Evolutionary conservation across 2,797 vertebrate species (phyloP).

Genomic region (Cygnus olor): DNA sequence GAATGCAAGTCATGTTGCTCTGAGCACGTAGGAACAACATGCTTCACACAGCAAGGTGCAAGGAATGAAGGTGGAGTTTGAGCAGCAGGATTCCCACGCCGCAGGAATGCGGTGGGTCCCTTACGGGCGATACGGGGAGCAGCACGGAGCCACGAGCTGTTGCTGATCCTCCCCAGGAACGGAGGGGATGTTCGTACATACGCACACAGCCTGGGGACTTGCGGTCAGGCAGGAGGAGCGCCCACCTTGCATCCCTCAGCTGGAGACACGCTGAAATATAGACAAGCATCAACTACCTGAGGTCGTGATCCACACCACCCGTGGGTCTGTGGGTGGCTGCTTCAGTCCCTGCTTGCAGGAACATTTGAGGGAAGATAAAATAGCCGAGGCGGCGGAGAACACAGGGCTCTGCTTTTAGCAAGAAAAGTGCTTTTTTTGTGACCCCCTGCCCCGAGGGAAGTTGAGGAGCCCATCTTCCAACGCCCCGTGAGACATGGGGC

Average conservation of each 20-base stretch:
- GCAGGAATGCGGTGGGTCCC: neutral
- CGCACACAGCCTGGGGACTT: too few species aligned
- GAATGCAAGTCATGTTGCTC: neutral
- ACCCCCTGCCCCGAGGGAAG: neutral
- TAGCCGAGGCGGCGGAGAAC: too few species aligned
- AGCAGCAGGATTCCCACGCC: neutral
- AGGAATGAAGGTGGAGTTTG: neutral
- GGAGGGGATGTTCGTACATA: fast-evolving
- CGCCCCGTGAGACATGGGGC: neutral
- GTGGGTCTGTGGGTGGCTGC: fast-evolving
- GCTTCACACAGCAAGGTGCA: neutral
- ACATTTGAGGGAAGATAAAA: neutral
- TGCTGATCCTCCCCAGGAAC: neutral
- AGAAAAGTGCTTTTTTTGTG: neutral
- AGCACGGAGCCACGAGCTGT: neutral
- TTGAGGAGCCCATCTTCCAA: neutral
- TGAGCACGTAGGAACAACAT: neutral
- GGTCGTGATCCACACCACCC: neutral
- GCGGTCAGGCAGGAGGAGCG: neutral
- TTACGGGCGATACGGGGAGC: neutral
- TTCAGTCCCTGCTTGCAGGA: neutral
- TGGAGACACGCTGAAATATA: neutral
- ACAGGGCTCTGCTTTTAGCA: neutral
- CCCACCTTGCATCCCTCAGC: neutral
- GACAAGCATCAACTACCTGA: neutral